Base-by-base conservation (phyloP, 2,797 vertebrate genomes). In the Hippoglossus hippoglossus region DNA sequence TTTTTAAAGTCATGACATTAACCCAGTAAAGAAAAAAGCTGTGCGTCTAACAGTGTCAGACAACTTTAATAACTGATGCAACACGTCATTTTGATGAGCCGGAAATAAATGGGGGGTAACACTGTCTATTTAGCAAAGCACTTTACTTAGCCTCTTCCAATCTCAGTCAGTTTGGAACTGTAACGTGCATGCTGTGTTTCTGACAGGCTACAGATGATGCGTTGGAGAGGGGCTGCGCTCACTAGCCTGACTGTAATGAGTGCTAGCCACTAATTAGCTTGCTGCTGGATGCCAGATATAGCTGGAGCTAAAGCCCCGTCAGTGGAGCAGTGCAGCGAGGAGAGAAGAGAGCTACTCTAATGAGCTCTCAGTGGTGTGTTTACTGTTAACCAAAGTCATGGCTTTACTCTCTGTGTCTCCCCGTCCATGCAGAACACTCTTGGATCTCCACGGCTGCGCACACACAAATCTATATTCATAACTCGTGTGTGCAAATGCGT, bases 301-400 rank as follows among this genome's bases (percentile, higher is more conserved):
- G 89, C 81, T 87, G 79, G 65, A 88, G 82, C 83, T 73, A 80
- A 83, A 88, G 77, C 77, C 75, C 72, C 62, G 74, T 90, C 87
- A 86, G 64, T 80, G 81, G 86, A 87, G 89, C 90, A 78, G 77
- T 73, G 81, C 88, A 81, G 81, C 64, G 65, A 77, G 80, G 51
- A 83, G 84, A 79, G 69, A 65, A 80, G 66, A 87, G 79, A 87
- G 86, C 65, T 76, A 24, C 87, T 89, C 85, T 94, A 93, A 94
- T 94, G 91, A 94, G 92, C 86, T 88, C 89, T 93, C 91, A 86
- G 82, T 69, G 89, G 90, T 90, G 89, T 94, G 89, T 93, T 93
- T 93, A 91, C 87, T 90, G 88, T 87, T 85, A 87, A 88, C 89
- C 84, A 87, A 90, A 91, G 89, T 89, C 91, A 91, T 86, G 86